Evolutionary conservation across 2,797 vertebrate species (phyloP).

Genomic region (Lagodon rhomboides): DNA sequence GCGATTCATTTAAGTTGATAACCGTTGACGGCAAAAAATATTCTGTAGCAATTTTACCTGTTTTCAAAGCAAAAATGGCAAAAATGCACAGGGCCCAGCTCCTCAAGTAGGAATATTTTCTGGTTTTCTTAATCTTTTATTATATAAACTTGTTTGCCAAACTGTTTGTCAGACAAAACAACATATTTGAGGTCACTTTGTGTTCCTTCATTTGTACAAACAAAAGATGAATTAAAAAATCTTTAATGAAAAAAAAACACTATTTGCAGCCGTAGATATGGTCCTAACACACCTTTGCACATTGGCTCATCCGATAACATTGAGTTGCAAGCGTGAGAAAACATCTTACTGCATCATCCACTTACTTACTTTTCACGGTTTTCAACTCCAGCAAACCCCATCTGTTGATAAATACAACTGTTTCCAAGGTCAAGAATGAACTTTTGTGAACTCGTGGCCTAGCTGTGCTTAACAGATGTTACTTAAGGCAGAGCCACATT

Average conservation of each 20-base stretch:
- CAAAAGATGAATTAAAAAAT: no score
- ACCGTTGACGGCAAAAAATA: no score
- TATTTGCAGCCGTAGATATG: neutral
- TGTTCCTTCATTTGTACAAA: no score
- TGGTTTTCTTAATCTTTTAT: no score
- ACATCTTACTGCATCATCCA: neutral
- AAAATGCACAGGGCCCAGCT: neutral
- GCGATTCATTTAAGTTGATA: no score
- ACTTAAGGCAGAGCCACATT: constrained; percentile 9
- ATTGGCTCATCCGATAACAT: neutral
- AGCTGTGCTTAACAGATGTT: constrained; percentile 16
- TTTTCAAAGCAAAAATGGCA: no score
- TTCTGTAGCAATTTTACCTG: no score
- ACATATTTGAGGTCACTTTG: neutral
- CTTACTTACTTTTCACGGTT: neutral
- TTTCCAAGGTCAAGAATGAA: constrained; percentile 13
- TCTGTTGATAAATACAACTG: neutral
- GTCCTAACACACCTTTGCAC: neutral
- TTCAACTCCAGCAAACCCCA: neutral
- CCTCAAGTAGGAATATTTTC: neutral
- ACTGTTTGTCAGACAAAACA: neutral
- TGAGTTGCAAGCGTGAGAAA: neutral
- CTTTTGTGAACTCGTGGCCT: constrained; percentile 15
- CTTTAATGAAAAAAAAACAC: neutral
- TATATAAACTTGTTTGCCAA: no score